Evolutionary conservation across 1,140 invertebrate species (phyloP), one percentile per base, ranked within the genome.

Genomic region (Monomorium pharaonis): DNA sequence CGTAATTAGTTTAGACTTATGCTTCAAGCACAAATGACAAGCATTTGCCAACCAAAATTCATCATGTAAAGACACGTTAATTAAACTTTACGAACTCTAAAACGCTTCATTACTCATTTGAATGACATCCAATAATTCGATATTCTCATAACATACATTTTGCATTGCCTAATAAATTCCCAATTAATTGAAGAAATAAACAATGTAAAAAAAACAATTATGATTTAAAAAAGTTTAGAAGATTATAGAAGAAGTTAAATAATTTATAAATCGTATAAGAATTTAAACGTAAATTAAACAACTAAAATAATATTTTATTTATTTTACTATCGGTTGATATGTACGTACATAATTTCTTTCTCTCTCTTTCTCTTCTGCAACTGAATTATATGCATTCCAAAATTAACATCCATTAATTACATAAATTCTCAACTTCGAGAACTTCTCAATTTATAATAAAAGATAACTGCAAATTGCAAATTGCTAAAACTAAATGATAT

Each of bases 401-500:
- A n/a, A 44, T 72, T 27, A 72, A 27, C 7, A 27, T 56, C 33
- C 37, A 30, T 33, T 30, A 51, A 7, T 58, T 44, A 47, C n/a
- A 14, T 21, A 58, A 72, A 24, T 30, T 30, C 24, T 33, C 21
- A 30, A 16, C 5, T 21, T 12, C 5, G 21, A 44, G 60, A 56
- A 30, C 14, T 74, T n/a, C n/a, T n/a, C n/a, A n/a, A n/a, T n/a
- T n/a, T 44, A 44, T 42, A 42, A 60, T 74, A 42, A 27, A 47
- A 47, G n/a, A 72, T 12, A 12, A 18, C 42, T 14, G 21, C 21
- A 12, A 30, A 3, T 18, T 44, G n/a, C 47, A 70, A 78, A 67
- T 76, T 10, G 54, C 9, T 75, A 42, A 76, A 84, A 83, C 72
- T 72, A 83, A 83, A 58, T 72, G 49, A 72, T 83, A 83, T 72